Evolutionary conservation across 2,797 vertebrate genomes (phyloP).

Genomic region (Chaetophractus vellerosus): DNA sequence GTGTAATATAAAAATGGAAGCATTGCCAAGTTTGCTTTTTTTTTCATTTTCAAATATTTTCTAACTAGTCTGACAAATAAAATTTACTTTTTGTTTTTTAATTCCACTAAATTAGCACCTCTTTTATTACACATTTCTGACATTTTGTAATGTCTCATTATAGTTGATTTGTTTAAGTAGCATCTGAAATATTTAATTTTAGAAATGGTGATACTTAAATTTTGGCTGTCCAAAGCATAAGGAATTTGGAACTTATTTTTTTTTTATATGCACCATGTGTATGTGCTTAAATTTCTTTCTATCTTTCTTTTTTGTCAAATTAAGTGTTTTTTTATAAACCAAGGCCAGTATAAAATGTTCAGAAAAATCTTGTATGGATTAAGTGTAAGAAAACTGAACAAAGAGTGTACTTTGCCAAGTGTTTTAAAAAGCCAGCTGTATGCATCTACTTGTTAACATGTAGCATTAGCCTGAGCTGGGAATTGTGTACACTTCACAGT

Average conservation of each 20-base stretch:
- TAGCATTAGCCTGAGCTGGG: conserved; percentile 69
- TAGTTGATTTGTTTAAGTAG: conserved; percentile 22
- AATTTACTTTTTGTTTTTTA: conserved; percentile 52
- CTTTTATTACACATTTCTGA: conserved; percentile 59
- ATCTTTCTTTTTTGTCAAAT: not conserved
- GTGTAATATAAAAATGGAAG: not conserved
- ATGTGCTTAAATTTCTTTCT: conserved; percentile 18
- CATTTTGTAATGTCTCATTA: conserved; percentile 38
- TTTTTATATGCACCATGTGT: not conserved
- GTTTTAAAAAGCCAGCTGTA: conserved; percentile 78
- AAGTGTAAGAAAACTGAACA: conserved; percentile 52
- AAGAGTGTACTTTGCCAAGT: conserved; percentile 68
- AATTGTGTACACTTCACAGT: conserved; percentile 31
- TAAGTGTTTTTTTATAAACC: conserved; percentile 44
- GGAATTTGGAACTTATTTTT: not conserved
- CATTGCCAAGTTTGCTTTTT: conserved; percentile 6
- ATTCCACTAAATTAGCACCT: conserved; percentile 9
- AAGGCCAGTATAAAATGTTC: conserved; percentile 25
- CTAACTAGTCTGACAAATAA: conserved; percentile 35
- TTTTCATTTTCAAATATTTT: not conserved
- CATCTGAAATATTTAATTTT: conserved; percentile 45
- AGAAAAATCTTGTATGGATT: conserved; percentile 56
- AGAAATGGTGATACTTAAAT: not conserved
- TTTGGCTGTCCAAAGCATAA: not conserved
- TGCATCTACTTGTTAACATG: conserved; percentile 76